Base-by-base conservation (phyloP, 2,113 vertebrate species). In the Aphyosemion australe region DNA sequence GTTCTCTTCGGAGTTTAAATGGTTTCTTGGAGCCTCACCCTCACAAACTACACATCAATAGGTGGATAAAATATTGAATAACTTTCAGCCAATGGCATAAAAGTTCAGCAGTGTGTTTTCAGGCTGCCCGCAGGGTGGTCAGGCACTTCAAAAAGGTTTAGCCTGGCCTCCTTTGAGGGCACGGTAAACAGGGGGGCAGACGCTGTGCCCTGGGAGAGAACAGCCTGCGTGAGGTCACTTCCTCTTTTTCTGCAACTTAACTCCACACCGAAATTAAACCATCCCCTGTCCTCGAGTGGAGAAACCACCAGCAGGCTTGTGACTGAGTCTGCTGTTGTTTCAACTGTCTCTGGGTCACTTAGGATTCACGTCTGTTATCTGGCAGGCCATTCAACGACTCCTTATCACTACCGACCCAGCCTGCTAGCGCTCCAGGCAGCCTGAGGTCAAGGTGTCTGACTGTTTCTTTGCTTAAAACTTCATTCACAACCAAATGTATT, bases 71-170 rank as follows among this genome's bases (percentile, higher is more conserved):
- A 90, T 88, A 88, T 89, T 87, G 84, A 84, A 89, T 86, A 81
- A 88, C 82, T 88, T 89, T 81, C 69, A 83, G 78, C 88, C 89
- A 90, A 89, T 88, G 75, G 79, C 64, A 72, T 80, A 69, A 90
- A 89, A 87, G 90, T 90, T 91, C 85, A 90, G 69, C 61, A n/a
- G 86, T 68, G 68, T 78, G 81, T 88, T 88, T 88, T 46, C 78
- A 83, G 78, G 83, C 74, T 73, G 85, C 87, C 90, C 79, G 76
- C 66, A 60, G 89, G 84, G 81, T 59, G 82, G 87, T 84, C 85
- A 75, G 79, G 55, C 61, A 82, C 88, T 85, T 91, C 84, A 91
- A 91, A 83, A 88, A 61, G 83, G 63, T 65, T 73, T 69, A 16
- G 71, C 72, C 10, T 66, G 80, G 72, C 84, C 69, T 76, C 84